A percentile compares a stretch with the other conserved stretches of the same genome.
Evolutionary conservation across 2,797 vertebrate genomes (phyloP).

Genomic region (Sternotherus odoratus): DNA sequence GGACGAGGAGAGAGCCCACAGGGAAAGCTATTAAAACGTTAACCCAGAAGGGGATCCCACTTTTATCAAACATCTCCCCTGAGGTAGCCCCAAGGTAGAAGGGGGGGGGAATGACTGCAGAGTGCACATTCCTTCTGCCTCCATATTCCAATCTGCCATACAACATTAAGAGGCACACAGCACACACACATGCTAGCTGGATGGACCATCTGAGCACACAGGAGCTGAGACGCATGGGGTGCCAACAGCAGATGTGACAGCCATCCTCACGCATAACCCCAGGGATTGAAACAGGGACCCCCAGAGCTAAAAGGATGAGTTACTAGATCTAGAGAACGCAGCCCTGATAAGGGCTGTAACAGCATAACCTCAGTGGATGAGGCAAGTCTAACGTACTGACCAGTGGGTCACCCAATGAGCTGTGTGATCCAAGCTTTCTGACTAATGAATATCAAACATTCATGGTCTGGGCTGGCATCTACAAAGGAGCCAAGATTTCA

Average conservation of each 20-base stretch:
- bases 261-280: neutral
- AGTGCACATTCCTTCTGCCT: neutral
- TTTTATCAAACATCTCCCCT: accelerated
- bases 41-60: neutral
- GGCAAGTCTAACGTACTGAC: no score
- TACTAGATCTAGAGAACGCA: no score
- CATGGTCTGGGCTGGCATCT: no score
- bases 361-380: neutral
- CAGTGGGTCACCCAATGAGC: no score
- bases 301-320: neutral
- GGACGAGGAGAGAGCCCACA: neutral
- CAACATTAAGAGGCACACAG: neutral
- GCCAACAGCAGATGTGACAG: neutral
- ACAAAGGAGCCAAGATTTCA: no score
- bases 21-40: neutral
- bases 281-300: neutral
- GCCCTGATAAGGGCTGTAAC: neutral
- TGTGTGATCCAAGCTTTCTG: neutral
- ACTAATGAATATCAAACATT: no score
- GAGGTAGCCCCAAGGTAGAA: neutral
- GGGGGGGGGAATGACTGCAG: neutral
- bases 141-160: neutral
- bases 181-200: neutral
- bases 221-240: neutral
- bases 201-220: neutral